Evolutionary conservation across 2,888 invertebrate genomes (phyloP).

Genomic region (Orchesella flavescens): DNA sequence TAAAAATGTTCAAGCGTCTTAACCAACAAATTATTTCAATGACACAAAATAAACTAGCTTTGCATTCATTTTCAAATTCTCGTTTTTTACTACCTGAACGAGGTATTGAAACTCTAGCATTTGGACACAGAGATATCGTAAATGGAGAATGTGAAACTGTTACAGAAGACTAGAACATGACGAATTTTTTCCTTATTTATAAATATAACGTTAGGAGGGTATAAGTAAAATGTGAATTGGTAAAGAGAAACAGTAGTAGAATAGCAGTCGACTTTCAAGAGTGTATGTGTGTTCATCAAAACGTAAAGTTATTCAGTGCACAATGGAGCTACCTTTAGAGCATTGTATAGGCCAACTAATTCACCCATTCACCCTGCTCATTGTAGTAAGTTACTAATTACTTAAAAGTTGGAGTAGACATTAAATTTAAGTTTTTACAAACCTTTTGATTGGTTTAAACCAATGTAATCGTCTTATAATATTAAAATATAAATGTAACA

Average conservation of each 20-base stretch:
- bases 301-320: too few species aligned
- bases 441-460: too few species aligned
- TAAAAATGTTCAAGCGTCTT: not conserved
- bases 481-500: too few species aligned
- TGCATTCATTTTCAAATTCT: not conserved
- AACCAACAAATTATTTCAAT: conserved; percentile 2
- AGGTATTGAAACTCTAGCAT: not conserved
- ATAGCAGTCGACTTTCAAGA: too few species aligned
- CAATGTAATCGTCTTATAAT: too few species aligned
- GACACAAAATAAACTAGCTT: conserved; percentile 2
- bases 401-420: too few species aligned
- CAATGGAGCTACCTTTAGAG: not conserved
- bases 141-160: not conserved
- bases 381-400: conserved; percentile 7
- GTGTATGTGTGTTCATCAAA: not conserved
- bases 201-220: not conserved
- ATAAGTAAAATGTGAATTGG: too few species aligned
- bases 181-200: not conserved
- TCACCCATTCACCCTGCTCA: conserved; percentile 12
- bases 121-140: not conserved
- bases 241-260: too few species aligned
- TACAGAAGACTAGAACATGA: not conserved
- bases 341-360: not conserved
- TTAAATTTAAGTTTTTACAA: not conserved
- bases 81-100: not conserved